Conservation (phyloP, 2,797 vertebrate genomes). For the Streptopelia turtur region DNA sequence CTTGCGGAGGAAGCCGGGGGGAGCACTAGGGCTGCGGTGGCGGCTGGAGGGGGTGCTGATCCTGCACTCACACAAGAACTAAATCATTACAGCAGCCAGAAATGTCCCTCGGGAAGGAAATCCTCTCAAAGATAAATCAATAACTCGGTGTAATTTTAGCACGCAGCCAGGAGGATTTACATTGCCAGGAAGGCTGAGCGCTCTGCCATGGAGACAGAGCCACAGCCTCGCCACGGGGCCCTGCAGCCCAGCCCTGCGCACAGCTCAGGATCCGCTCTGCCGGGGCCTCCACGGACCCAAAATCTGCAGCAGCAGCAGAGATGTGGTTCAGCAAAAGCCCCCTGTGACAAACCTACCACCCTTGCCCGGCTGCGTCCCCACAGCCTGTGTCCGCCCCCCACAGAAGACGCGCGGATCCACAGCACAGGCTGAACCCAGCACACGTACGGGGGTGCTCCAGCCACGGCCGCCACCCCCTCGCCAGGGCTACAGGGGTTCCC, state of each 20-base stretch:
- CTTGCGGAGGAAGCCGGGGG: background rate
- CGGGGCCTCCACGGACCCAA: background rate
- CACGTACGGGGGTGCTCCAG: background rate
- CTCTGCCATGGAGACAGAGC: constrained; percentile 16
- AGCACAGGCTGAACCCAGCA: background rate
- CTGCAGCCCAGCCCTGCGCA: background rate
- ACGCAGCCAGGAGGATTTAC: constrained; percentile 58
- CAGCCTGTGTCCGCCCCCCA: background rate
- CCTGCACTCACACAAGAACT: constrained; percentile 16
- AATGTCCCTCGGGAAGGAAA: constrained; percentile 66
- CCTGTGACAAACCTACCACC: background rate
- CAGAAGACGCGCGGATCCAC: background rate
- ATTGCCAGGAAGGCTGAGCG: constrained; percentile 72
- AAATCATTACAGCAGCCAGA: constrained; percentile 48
- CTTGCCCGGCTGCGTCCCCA: accelerated
- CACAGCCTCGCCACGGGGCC: constrained; percentile 33
- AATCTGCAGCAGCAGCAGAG: accelerated
- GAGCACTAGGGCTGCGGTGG: accelerated
- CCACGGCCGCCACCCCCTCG: background rate
- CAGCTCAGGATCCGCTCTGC: background rate
- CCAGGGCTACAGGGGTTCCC: background rate
- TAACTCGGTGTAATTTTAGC: constrained; percentile 70
- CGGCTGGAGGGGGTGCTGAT: background rate
- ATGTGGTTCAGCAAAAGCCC: background rate
- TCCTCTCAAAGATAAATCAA: constrained; percentile 77